A percentile compares a stretch with the other conserved stretches of the same genome.
These are phyloP conservation scores for Chaenocephalus aceratus DNA, from an alignment of 2,113 vertebrate genomes.

Conservation along the genomic window DNA sequence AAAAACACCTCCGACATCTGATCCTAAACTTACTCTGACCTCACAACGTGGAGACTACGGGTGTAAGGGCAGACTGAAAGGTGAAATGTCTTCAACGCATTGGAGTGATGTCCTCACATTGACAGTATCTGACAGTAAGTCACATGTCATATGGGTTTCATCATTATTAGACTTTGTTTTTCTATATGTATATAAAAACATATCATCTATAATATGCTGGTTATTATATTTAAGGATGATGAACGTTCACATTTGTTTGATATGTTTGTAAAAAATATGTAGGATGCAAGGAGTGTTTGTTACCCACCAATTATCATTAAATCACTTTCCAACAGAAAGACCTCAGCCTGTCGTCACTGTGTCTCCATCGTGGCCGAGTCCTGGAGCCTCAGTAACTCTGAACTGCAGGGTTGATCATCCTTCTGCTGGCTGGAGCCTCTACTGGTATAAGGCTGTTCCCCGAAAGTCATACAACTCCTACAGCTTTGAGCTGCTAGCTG, in stretches of 20 bases:
- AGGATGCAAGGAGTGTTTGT: not conserved
- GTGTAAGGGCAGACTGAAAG: not conserved
- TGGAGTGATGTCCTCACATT: not conserved
- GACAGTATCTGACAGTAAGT: not conserved
- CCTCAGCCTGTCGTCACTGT: constrained; percentile 30
- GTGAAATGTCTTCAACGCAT: not conserved
- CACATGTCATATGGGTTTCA: too few species aligned
- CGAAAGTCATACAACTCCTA: not conserved
- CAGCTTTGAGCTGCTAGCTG: constrained; percentile 44
- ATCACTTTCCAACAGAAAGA: too few species aligned
- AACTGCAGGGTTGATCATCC: constrained; percentile 34
- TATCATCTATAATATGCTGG: not conserved
- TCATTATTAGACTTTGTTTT: not conserved
- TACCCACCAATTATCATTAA: not conserved
- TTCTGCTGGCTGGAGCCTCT: constrained; percentile 50
- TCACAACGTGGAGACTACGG: not conserved
- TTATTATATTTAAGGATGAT: not conserved
- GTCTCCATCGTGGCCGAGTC: constrained; percentile 51
- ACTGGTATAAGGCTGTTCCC: constrained; percentile 49
- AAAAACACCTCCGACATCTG: not conserved
- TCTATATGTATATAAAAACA: not conserved
- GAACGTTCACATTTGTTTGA: not conserved
- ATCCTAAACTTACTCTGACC: rapidly evolving
- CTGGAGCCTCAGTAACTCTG: constrained; percentile 66
- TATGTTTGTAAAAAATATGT: not conserved